Evolutionary conservation across 2,797 vertebrate species (phyloP), one percentile per base, ranked within the genome.

Genomic region (Dryobates pubescens): DNA sequence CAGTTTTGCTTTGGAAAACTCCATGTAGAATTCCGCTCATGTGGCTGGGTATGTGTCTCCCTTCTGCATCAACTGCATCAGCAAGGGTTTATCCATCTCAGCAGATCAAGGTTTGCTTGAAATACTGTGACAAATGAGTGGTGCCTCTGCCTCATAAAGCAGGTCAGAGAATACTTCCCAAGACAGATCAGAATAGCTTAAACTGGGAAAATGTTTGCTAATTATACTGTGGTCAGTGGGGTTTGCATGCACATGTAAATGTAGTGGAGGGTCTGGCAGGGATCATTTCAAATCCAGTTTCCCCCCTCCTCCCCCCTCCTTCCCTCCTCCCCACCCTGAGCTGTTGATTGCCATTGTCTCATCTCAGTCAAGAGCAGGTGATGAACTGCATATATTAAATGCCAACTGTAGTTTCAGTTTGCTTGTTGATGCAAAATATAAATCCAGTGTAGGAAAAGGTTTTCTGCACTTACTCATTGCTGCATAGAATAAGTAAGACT

Each of bases 21-120:
- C 19, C 3, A 1, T 3, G 20, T 20, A 47, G 32, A 11, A 67
- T 59, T 70, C 27, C 34, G 30, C 10, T 45, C 1, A 0, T 56
- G 38, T n/a, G 53, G 22, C 16, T 41, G 19, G 18, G 34, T 13
- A 38, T 19, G 24, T 68, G 22, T 62, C 92, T 74, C n/a, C 17
- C 19, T 72, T 75, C 41, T 71, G 30, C 29, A 59, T 45, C 59
- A 26, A 2, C 36, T 65, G 24, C 27, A 58, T 16, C 14, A 59
- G 76, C 8, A 75, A n/a, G 8, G 13, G 41, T 91, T 91, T 65
- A 65, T 75, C 61, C 29, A 65, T 54, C 63, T 76, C 77, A 86
- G 47, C 17, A 64, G 38, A 74, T 74, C 34, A 15, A 2, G 16
- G 12, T 26, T 43, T 76, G 10, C 64, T 56, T 82, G 45, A 91